phyloP scores from a whole-genome alignment of 1,140 invertebrate species.

The Bombus impatiens region DNA sequence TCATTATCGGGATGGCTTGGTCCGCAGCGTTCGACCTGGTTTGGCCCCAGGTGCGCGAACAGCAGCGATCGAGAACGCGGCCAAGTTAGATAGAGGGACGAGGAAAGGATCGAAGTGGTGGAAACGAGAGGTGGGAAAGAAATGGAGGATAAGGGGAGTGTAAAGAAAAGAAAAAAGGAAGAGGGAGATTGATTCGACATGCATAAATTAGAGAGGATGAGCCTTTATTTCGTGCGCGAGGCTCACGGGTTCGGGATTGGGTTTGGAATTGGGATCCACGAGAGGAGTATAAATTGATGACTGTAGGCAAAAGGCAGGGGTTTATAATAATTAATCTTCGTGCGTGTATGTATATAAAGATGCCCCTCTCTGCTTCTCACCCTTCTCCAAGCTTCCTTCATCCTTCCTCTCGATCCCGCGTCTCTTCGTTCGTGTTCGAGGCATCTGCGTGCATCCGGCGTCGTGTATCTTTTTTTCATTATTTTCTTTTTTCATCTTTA shows the following conservation, averaged over 20 bases:
- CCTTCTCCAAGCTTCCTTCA: conserved; percentile 16
- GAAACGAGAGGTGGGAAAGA: conserved; percentile 36
- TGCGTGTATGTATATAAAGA: conserved; percentile 65
- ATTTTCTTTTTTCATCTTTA: background rate
- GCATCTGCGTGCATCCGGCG: conserved; percentile 70
- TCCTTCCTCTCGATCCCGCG: conserved; percentile 5
- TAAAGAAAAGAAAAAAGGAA: conserved; percentile 28
- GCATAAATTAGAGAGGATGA: conserved; percentile 82
- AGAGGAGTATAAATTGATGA: conserved; percentile 80
- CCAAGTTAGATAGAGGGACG: background rate
- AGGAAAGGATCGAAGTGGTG: conserved; percentile 20
- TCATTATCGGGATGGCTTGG: conserved; percentile 74
- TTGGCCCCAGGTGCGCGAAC: conserved; percentile 66
- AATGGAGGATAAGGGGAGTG: conserved; percentile 16
- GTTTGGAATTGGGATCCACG: conserved; percentile 75
- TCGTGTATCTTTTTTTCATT: background rate
- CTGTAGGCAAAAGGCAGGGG: conserved; percentile 80
- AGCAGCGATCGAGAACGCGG: conserved; percentile 37
- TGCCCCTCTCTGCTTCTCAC: conserved; percentile 6
- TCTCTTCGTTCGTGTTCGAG: background rate
- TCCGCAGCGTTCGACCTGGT: conserved; percentile 50
- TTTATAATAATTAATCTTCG: conserved; percentile 82
- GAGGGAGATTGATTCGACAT: conserved; percentile 80
- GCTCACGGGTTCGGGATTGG: conserved; percentile 72
- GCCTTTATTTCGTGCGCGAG: conserved; percentile 76